phyloP scores from a whole-genome alignment of 1,140 invertebrate genomes.

The Drosophila truncata region DNA sequence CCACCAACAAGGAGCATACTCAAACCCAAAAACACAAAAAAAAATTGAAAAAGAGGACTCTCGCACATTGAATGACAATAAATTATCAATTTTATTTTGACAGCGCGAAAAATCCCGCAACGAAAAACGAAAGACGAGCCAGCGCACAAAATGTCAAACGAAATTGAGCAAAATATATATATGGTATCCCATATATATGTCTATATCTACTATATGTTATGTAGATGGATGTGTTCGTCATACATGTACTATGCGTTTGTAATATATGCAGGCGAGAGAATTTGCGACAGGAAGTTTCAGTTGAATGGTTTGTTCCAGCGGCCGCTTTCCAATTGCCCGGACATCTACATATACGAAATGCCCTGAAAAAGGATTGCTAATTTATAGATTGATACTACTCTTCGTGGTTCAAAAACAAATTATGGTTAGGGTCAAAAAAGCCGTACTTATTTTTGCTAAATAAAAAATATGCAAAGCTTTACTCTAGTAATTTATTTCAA shows the following conservation, averaged over 20 bases:
- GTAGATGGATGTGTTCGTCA: constrained; percentile 26
- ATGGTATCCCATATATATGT: constrained; percentile 50
- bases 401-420: constrained; percentile 25
- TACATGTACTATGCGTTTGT: constrained; percentile 26
- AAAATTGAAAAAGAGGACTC: constrained; percentile 43
- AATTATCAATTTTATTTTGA: constrained; percentile 85
- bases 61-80: constrained; percentile 82
- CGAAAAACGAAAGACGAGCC: constrained; percentile 55
- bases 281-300: constrained; percentile 81
- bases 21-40: constrained; percentile 12
- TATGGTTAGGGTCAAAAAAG: constrained; percentile 4
- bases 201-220: constrained; percentile 4
- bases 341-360: constrained; percentile 15
- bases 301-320: constrained; percentile 81
- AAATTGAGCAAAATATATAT: constrained; percentile 78
- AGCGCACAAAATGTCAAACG: constrained; percentile 70
- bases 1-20: constrained; percentile 34
- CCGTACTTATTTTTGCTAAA: not conserved
- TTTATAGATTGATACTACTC: constrained; percentile 23
- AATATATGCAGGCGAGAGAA: constrained; percentile 61
- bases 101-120: constrained; percentile 76
- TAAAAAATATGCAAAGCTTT: not conserved
- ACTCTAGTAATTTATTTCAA: not conserved
- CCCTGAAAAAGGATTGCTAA: constrained; percentile 22
- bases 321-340: constrained; percentile 65